These are phyloP conservation scores for Hypomesus transpacificus DNA, from an alignment of 2,113 vertebrate species.

Conservation along the genomic window DNA sequence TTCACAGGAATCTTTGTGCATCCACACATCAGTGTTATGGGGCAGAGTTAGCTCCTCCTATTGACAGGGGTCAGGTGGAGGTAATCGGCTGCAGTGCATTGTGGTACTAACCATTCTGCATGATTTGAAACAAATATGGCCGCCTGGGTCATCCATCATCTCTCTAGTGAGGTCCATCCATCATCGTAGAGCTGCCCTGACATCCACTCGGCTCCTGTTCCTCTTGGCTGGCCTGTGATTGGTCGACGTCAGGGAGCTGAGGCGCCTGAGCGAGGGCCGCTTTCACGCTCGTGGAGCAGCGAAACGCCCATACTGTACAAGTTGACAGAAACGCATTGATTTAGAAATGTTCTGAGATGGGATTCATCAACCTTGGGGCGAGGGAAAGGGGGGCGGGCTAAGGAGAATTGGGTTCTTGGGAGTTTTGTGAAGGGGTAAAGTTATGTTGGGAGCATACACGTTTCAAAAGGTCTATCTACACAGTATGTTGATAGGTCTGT, in stretches of 20 bases:
- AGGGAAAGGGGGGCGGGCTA: too few relatives aligned
- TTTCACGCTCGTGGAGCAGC: conserved; percentile 45
- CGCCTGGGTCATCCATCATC: conserved; percentile 64
- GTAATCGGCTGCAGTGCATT: conserved; percentile 38
- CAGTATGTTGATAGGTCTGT: too few relatives aligned
- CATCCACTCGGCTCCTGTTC: conserved; percentile 62
- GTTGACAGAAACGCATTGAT: conserved; percentile 56
- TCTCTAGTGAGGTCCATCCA: conserved; percentile 64
- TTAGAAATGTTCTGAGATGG: conserved; percentile 41
- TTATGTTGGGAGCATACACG: too few relatives aligned
- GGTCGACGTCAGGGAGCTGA: conserved; percentile 23
- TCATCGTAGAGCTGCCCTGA: conserved; percentile 57
- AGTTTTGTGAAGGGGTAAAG: not conserved
- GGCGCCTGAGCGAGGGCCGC: conserved; percentile 31
- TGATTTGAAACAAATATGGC: conserved; percentile 61
- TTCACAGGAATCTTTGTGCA: conserved; percentile 4
- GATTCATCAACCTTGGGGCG: conserved; percentile 37
- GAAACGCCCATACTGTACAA: conserved; percentile 38
- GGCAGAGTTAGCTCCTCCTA: not conserved
- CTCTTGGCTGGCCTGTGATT: conserved; percentile 62
- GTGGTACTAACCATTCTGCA: conserved; percentile 48
- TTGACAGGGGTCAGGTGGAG: conserved; percentile 35
- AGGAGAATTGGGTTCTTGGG: not conserved
- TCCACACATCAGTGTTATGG: not conserved
- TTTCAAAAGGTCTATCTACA: too few relatives aligned